phyloP scores from a whole-genome alignment of 1,140 invertebrate genomes.

The Physella acuta region DNA sequence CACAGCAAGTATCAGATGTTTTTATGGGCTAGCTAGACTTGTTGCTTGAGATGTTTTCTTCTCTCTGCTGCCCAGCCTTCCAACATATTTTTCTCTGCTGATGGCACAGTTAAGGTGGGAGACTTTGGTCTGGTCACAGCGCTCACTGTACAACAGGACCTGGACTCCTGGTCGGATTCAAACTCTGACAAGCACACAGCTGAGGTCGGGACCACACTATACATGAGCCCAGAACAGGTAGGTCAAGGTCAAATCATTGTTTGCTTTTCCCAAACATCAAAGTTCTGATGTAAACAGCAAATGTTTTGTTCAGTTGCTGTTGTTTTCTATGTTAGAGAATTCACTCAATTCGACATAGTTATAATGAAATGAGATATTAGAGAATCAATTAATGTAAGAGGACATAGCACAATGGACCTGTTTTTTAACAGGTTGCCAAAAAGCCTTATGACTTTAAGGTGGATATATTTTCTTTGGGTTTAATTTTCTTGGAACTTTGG shows the following conservation, averaged over 20 bases:
- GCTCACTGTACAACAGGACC: constrained; percentile 60
- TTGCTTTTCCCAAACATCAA: background rate
- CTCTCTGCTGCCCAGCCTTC: no score
- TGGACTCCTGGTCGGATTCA: constrained; percentile 28
- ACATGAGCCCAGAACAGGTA: constrained; percentile 96
- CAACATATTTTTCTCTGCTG: constrained; percentile 91
- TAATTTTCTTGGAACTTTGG: constrained; percentile 91
- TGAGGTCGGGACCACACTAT: constrained; percentile 84
- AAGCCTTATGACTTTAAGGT: constrained; percentile 88
- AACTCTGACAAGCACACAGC: constrained; percentile 66
- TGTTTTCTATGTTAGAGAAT: background rate
- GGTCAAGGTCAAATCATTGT: background rate
- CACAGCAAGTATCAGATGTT: no score
- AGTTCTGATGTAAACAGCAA: background rate
- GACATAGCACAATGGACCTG: no score
- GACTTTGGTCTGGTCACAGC: constrained; percentile 95
- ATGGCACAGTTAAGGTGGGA: constrained; percentile 86
- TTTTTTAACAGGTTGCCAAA: constrained; percentile 70
- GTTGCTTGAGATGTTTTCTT: no score
- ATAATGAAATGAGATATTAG: background rate
- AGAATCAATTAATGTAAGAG: no score
- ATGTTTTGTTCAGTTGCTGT: background rate
- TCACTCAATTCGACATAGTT: background rate
- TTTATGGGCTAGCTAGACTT: no score
- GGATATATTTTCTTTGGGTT: constrained; percentile 92